phyloP scores from a whole-genome alignment of 2,797 vertebrate genomes.

The Naso thynnoides region DNA sequence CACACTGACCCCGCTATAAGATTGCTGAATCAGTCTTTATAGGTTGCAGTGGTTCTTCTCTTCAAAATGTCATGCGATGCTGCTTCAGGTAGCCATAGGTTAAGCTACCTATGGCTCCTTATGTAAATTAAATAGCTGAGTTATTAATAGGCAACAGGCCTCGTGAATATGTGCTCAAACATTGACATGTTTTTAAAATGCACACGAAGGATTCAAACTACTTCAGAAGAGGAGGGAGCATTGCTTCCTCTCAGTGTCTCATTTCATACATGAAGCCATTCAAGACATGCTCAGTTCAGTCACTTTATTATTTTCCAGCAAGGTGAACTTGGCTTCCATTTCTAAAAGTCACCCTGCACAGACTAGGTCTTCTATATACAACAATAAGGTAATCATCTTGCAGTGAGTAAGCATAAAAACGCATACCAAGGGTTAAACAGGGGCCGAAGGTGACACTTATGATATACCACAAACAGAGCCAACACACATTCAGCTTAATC shows the following conservation, averaged over 20 bases:
- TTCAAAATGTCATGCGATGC: slow-evolving; percentile 22
- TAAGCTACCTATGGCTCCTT: background rate
- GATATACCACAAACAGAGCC: slow-evolving; percentile 21
- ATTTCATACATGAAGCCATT: background rate
- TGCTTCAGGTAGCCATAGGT: slow-evolving; percentile 28
- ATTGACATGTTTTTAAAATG: slow-evolving; percentile 13
- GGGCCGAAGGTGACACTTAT: slow-evolving; percentile 67
- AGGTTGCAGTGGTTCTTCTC: slow-evolving; percentile 29
- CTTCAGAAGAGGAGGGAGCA: background rate
- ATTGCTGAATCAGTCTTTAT: slow-evolving; percentile 67
- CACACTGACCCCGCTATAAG: slow-evolving; percentile 52
- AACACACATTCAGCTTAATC: slow-evolving; percentile 46
- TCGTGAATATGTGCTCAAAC: slow-evolving; percentile 3
- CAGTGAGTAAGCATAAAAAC: slow-evolving; percentile 27
- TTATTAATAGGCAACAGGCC: slow-evolving; percentile 15
- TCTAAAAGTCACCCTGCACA: background rate
- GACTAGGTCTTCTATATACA: background rate
- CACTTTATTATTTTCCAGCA: background rate
- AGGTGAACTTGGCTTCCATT: slow-evolving; percentile 5
- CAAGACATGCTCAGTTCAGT: background rate
- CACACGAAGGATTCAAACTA: background rate
- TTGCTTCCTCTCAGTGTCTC: background rate
- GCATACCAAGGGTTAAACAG: slow-evolving; percentile 39
- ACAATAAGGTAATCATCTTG: slow-evolving; percentile 16
- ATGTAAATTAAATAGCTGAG: slow-evolving; percentile 11